These are phyloP conservation scores for Corythornis cristatus DNA, from an alignment of 2,113 vertebrate species.

Conservation along the genomic window DNA sequence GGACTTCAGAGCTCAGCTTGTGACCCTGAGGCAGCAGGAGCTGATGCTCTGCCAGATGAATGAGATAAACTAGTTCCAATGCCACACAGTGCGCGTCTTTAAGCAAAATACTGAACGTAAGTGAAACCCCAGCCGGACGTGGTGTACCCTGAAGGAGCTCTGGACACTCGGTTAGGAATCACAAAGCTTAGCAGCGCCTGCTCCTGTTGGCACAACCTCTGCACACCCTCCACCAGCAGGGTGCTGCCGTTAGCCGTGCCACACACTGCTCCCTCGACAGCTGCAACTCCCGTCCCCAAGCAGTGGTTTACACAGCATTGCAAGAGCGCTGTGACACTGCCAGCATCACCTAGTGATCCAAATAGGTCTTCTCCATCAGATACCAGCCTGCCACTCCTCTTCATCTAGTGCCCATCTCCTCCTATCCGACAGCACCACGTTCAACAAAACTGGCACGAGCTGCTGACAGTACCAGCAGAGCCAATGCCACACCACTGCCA, in stretches of 20 bases:
- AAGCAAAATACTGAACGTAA: background rate
- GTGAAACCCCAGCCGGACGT: background rate
- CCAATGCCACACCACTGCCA: background rate
- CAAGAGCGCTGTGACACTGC: background rate
- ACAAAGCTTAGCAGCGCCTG: background rate
- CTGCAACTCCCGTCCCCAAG: background rate
- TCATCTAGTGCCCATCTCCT: background rate
- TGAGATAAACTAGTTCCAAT: background rate
- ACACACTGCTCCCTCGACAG: rapidly evolving
- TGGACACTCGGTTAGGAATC: background rate
- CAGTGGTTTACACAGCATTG: rapidly evolving
- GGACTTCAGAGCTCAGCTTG: background rate
- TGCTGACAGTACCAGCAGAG: background rate
- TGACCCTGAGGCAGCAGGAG: background rate
- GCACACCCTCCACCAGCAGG: background rate
- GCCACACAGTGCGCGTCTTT: background rate
- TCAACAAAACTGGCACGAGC: background rate
- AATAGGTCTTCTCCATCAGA: background rate
- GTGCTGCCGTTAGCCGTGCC: background rate
- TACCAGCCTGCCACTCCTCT: background rate
- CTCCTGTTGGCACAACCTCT: background rate
- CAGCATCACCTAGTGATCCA: background rate
- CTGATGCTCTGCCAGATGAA: background rate
- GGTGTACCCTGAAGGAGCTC: background rate
- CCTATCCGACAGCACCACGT: rapidly evolving